Percentiles rank a stretch among this genome's conserved stretches.
Evolutionary conservation across 2,113 vertebrate genomes (phyloP).

Genomic region (Anser brachyrhynchus): DNA sequence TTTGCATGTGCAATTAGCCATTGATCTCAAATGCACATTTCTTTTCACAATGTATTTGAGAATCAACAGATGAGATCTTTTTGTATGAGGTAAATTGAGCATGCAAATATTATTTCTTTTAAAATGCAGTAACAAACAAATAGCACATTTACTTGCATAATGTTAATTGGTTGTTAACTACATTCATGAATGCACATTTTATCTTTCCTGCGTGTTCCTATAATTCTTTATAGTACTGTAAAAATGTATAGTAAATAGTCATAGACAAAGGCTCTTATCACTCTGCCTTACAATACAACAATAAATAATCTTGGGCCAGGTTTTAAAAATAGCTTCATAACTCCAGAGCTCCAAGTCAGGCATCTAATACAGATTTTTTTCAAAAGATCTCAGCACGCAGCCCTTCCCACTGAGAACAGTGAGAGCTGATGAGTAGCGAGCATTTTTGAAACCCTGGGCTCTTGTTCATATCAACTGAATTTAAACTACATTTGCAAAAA

Average conservation of each 20-base stretch:
- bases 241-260: background rate
- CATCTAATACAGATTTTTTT: background rate
- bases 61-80: conserved; percentile 13
- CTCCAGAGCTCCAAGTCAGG: background rate
- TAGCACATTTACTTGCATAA: conserved; percentile 11
- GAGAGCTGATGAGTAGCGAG: background rate
- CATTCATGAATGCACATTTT: conserved; percentile 14
- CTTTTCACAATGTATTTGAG: background rate
- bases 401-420: background rate
- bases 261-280: background rate
- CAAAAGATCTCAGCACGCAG: background rate
- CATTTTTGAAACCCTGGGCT: background rate
- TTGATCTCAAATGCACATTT: background rate
- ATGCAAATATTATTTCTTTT: conserved; percentile 38
- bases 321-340: conserved; percentile 10
- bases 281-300: background rate
- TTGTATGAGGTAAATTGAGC: background rate
- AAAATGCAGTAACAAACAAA: conserved; percentile 31
- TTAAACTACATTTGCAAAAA: background rate
- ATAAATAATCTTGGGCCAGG: background rate
- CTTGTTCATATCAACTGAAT: background rate
- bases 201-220: background rate
- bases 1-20: background rate
- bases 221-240: conserved; percentile 5
- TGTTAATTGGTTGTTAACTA: conserved; percentile 49